Evolutionary conservation across 2,797 vertebrate species (phyloP).

Genomic region (Phataginus tricuspis): DNA sequence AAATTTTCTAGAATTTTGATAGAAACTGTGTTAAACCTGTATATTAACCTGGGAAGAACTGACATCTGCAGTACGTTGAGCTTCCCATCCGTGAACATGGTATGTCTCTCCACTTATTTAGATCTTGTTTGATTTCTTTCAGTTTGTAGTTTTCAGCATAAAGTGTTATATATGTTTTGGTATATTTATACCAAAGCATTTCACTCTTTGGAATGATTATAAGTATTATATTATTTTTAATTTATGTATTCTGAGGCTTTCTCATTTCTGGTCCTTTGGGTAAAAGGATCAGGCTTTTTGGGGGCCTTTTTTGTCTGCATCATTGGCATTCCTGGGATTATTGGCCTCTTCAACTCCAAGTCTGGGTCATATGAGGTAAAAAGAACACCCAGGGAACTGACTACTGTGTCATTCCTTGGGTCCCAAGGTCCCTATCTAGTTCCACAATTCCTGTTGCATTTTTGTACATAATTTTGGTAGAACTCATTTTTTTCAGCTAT

Average conservation of each 20-base stretch:
- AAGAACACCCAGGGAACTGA: not conserved
- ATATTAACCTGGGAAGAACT: not conserved
- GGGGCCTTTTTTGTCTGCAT: not conserved
- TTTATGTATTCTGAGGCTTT: not conserved
- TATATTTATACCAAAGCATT: not conserved
- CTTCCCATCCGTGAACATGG: not conserved
- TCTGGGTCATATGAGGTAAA: not conserved
- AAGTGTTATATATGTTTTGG: not conserved
- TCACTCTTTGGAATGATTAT: not conserved
- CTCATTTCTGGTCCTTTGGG: not conserved
- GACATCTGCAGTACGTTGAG: not conserved
- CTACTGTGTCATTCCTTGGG: not conserved
- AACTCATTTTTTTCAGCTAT: not conserved
- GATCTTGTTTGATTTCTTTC: not conserved
- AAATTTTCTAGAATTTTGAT: not conserved
- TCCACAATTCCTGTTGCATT: not conserved
- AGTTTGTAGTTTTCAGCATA: not conserved
- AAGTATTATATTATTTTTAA: not conserved
- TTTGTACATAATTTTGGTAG: not conserved
- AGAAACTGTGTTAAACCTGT: not conserved
- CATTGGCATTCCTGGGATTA: not conserved
- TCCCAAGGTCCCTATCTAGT: not conserved
- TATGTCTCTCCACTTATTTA: not conserved
- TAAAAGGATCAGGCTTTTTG: not conserved
- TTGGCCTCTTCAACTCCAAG: not conserved